Conservation (phyloP, 2,888 invertebrate genomes). For the Lycophotia porphyrea region DNA sequence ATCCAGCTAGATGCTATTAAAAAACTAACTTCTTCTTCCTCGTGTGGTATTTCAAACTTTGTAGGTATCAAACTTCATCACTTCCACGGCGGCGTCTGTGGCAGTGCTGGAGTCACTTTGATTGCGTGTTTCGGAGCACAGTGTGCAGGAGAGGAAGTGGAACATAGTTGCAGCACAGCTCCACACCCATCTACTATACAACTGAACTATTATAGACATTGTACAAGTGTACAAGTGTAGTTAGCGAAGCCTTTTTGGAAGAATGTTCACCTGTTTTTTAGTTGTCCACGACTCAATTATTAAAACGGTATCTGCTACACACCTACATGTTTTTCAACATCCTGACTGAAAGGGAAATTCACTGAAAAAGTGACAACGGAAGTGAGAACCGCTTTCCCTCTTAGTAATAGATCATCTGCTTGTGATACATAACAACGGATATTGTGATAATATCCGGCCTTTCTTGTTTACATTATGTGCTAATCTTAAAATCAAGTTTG, state of each 20-base stretch:
- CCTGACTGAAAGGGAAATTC: conserved; percentile 6
- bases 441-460: conserved; percentile 28
- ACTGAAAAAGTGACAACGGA: not conserved
- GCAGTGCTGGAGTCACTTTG: not conserved
- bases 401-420: conserved; percentile 15
- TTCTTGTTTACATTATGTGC: conserved; percentile 17
- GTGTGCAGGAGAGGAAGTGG: not conserved
- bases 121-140: not conserved
- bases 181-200: not conserved
- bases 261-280: not conserved
- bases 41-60: not conserved
- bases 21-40: not conserved
- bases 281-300: not conserved
- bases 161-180: not conserved
- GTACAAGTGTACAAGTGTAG: too few species aligned
- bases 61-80: not conserved
- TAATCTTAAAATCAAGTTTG: not conserved
- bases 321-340: not conserved
- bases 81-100: not conserved
- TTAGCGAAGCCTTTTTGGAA: not conserved
- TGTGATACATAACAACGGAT: conserved; percentile 22
- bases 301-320: not conserved
- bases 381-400: conserved; percentile 21
- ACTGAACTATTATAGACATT: too few species aligned
- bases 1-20: too few species aligned